Percentiles rank a stretch among this genome's conserved stretches.
Evolutionary conservation across 2,888 invertebrate species (phyloP).

Genomic region (Acanthosepion lycidas): DNA sequence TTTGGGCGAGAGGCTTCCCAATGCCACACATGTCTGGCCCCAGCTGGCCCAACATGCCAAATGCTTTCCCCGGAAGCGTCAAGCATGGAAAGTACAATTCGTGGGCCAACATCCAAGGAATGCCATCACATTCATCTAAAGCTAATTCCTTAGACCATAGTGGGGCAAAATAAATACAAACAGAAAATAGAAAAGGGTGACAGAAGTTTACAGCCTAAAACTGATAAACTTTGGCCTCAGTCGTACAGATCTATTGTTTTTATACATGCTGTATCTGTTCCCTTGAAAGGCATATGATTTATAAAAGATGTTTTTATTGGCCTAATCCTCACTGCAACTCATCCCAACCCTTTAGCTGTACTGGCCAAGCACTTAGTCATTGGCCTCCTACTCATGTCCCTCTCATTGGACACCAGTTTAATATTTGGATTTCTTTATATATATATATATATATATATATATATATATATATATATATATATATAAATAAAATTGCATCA

Average conservation of each 20-base stretch:
- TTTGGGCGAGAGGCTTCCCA: slow-evolving; percentile 38
- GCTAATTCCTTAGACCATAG: slow-evolving; percentile 13
- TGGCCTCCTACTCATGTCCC: not conserved
- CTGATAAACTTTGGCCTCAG: not conserved
- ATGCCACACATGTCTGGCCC: slow-evolving; percentile 35
- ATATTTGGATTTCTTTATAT: too few relatives aligned
- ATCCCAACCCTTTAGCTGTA: not conserved
- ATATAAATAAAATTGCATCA: not conserved
- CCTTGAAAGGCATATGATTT: not conserved
- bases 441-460: too few relatives aligned
- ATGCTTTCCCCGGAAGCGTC: slow-evolving; percentile 36
- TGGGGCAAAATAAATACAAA: not conserved
- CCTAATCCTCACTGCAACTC: not conserved
- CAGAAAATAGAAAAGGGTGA: not conserved
- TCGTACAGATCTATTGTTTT: not conserved
- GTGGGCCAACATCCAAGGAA: slow-evolving; percentile 44
- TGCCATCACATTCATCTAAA: not conserved
- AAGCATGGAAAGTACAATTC: slow-evolving; percentile 43
- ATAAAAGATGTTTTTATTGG: not conserved
- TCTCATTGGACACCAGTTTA: not conserved
- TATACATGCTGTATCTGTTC: not conserved
- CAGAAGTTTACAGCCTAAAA: not conserved
- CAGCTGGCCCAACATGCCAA: slow-evolving; percentile 44
- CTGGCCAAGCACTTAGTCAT: not conserved
- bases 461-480: too few relatives aligned